Base-by-base conservation (phyloP, 2,113 vertebrate genomes). In the Psammodynastes pulverulentus region DNA sequence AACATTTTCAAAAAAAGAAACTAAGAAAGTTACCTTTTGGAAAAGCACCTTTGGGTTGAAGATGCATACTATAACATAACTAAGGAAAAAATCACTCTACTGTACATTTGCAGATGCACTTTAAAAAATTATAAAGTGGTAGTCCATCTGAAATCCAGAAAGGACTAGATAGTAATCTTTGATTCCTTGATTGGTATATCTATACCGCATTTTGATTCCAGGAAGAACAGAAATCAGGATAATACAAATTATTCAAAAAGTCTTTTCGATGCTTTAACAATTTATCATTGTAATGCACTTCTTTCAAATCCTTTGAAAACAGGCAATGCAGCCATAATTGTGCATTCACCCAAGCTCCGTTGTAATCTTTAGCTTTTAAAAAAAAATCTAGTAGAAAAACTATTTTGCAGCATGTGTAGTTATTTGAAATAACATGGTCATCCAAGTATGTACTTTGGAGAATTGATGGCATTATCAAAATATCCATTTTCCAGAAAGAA, bases 401-500 rank as follows among this genome's bases (percentile, higher is more conserved):
- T 24, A 79, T 17, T 43, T 79, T 79, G 34, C 72, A 79, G 72
- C 34, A 79, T 79, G 72, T 79, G 72, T 79, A 43, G 34, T 79
- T 79, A 21, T 79, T 72, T 79, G 34, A 43, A 79, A 79, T 79
- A 79, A 43, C 72, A 43, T 39, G 72, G 2, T 39, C 72, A 21
- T 79, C 39, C 79, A 87, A 24, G 45, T 91, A 58, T 43, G 6
- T 24, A 87, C 13, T 72, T 43, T 9, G 21, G 51, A 72, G 24
- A 43, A 24, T 43, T 72, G 87, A 91, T 26, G 39, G 56, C 56
- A 72, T 19, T 72, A 26, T 91, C 90, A 90, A 17, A 94, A 93
- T 94, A 95, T 94, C 93, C 94, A 94, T 95, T 93, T 95, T 91
- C 87, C 87, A 92, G 93, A 95, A 95, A 92, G 48, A n/a, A n/a